Evolutionary conservation across 1,140 invertebrate species (phyloP).

Genomic region (Solenopsis invicta): DNA sequence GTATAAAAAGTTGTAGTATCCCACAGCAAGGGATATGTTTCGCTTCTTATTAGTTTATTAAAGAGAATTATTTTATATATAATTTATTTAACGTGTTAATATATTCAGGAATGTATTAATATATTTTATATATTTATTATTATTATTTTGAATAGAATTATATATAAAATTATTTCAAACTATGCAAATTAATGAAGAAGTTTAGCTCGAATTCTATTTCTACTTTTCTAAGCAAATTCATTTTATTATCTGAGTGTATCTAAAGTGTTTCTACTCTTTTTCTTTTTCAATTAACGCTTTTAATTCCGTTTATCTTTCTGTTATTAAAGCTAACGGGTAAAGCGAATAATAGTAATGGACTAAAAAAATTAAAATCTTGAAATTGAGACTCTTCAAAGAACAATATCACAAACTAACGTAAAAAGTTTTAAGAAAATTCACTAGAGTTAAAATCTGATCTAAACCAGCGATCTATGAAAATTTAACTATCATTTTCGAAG

Average conservation of each 20-base stretch:
- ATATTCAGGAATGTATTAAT: background rate
- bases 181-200: background rate
- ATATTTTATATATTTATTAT: slow-evolving; percentile 7
- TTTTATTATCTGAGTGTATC: background rate
- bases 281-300: slow-evolving; percentile 41
- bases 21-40: background rate
- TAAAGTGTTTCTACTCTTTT: background rate
- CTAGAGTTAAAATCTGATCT: slow-evolving; percentile 30
- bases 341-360: slow-evolving; percentile 22
- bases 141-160: background rate
- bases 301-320: slow-evolving; percentile 50
- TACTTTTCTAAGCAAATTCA: slow-evolving; percentile 1
- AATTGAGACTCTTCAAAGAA: background rate
- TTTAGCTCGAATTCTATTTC: background rate
- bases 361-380: slow-evolving; percentile 41
- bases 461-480: background rate
- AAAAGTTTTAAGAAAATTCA: slow-evolving; percentile 37
- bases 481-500: background rate
- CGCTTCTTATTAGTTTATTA: background rate
- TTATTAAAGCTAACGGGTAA: slow-evolving; percentile 12
- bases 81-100: background rate
- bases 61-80: background rate
- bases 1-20: background rate
- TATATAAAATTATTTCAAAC: background rate
- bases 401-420: slow-evolving; percentile 21